Conservation (phyloP, 2,888 invertebrate species). For the Rhopalosiphum nymphaeae region DNA sequence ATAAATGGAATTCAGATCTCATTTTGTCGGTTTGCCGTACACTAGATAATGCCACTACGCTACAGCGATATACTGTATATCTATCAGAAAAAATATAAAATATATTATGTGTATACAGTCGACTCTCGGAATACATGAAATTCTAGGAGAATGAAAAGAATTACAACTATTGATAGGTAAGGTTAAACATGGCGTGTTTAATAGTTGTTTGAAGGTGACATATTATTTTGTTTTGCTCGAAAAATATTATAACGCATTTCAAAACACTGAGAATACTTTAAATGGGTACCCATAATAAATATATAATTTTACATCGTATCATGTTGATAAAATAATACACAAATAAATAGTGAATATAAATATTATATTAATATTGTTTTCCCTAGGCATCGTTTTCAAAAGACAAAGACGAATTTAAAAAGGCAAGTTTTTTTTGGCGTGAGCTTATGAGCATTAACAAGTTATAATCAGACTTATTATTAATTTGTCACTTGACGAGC, state of each 20-base stretch:
- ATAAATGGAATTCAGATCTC: conserved; percentile 7
- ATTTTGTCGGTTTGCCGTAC: not conserved
- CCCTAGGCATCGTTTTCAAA: not conserved
- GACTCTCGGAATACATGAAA: not conserved
- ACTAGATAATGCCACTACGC: not conserved
- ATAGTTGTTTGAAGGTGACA: not conserved
- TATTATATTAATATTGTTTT: not conserved
- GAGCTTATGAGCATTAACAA: not conserved
- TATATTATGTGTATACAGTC: not conserved
- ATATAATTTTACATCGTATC: not conserved
- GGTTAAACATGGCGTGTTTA: not conserved
- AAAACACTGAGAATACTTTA: not conserved
- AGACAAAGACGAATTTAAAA: not conserved
- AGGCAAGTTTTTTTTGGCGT: not conserved
- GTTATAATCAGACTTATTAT: not conserved
- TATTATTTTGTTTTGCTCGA: not conserved
- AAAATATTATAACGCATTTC: not conserved
- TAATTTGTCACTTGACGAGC: not conserved
- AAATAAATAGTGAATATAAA: not conserved
- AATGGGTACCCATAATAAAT: not conserved
- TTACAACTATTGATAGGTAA: not conserved
- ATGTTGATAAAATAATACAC: not conserved
- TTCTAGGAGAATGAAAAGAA: not conserved
- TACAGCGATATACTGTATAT: not conserved
- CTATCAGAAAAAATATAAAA: not conserved